Percentiles rank a stretch among this genome's conserved stretches.
phyloP scores from a whole-genome alignment of 23 tunicate genomes.

The Oikopleura dioica region DNA sequence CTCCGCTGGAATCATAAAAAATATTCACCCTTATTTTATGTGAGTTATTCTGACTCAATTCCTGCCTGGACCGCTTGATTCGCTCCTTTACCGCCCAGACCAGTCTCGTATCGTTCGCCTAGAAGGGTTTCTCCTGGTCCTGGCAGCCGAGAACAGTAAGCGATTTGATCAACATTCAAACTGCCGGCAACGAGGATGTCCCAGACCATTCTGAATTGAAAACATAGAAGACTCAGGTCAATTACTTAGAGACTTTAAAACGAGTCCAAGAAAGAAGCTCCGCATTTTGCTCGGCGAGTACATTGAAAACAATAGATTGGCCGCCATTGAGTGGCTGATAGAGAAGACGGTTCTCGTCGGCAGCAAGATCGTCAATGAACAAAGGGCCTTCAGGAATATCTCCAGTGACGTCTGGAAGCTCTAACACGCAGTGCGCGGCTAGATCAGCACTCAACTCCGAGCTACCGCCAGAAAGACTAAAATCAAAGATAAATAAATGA shows the following conservation, averaged over 20 bases:
- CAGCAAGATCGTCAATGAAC: not conserved
- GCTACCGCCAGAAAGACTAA: too few relatives aligned
- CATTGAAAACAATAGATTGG: not conserved
- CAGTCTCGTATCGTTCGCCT: slow-evolving; percentile 33
- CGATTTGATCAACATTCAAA: slow-evolving; percentile 44
- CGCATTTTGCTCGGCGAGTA: not conserved
- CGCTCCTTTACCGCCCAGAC: slow-evolving; percentile 87
- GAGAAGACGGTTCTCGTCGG: not conserved
- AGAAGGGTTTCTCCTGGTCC: slow-evolving; percentile 42
- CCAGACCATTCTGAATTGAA: too few relatives aligned
- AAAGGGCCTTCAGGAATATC: not conserved
- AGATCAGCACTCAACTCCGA: not conserved
- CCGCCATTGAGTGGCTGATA: slow-evolving; percentile 1
- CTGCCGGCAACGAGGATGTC: slow-evolving; percentile 53
- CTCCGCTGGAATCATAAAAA: too few relatives aligned
- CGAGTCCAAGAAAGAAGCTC: not conserved
- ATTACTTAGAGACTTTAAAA: not conserved
- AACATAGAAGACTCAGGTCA: too few relatives aligned
- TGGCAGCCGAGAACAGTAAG: slow-evolving; percentile 38
- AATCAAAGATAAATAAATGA: too few relatives aligned
- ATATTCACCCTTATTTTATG: too few relatives aligned
- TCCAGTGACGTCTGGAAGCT: not conserved
- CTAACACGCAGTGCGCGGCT: not conserved
- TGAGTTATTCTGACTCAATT: too few relatives aligned
- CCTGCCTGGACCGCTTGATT: slow-evolving; percentile 75